Evolutionary conservation across 1,140 invertebrate genomes (phyloP).

Genomic region (Acromyrmex heyeri): DNA sequence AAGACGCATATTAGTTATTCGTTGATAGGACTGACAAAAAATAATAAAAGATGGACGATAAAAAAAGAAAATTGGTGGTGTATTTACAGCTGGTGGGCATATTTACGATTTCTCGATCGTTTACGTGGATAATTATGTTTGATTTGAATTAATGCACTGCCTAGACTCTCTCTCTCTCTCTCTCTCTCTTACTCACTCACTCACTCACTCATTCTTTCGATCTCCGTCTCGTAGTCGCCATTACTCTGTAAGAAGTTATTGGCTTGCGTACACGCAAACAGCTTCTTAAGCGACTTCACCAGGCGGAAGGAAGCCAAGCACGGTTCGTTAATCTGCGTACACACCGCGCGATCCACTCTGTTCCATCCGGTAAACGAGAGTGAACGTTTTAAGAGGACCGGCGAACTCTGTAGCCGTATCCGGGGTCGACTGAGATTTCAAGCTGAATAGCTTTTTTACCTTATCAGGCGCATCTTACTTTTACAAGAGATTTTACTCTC

Average conservation of each 20-base stretch:
- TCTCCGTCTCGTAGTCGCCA: not conserved
- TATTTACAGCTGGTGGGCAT: slow-evolving; percentile 63
- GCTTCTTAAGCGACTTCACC: slow-evolving; percentile 67
- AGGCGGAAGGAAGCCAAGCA: slow-evolving; percentile 66
- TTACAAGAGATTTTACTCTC: not conserved
- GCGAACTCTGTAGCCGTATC: slow-evolving; percentile 13
- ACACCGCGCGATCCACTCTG: slow-evolving; percentile 58
- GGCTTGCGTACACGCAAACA: slow-evolving; percentile 67
- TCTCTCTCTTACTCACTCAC: not conserved
- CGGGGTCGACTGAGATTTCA: not conserved
- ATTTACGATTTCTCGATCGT: slow-evolving; percentile 62
- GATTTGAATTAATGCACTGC: slow-evolving; percentile 66
- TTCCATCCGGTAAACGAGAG: slow-evolving; percentile 67
- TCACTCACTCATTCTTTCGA: not conserved
- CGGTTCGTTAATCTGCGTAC: slow-evolving; percentile 74
- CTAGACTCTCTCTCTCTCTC: not conserved
- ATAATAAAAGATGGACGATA: slow-evolving; percentile 36
- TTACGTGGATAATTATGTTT: slow-evolving; percentile 74
- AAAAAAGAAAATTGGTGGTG: not conserved
- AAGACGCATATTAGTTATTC: not conserved
- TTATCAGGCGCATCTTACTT: not conserved
- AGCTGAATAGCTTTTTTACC: slow-evolving; percentile 23
- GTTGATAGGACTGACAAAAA: not conserved
- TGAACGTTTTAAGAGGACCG: slow-evolving; percentile 47
- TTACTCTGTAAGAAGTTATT: slow-evolving; percentile 65